Evolutionary conservation across 2,888 invertebrate genomes (phyloP), one percentile per base, ranked within the genome.

Genomic region (Nemapogon koenigi): DNA sequence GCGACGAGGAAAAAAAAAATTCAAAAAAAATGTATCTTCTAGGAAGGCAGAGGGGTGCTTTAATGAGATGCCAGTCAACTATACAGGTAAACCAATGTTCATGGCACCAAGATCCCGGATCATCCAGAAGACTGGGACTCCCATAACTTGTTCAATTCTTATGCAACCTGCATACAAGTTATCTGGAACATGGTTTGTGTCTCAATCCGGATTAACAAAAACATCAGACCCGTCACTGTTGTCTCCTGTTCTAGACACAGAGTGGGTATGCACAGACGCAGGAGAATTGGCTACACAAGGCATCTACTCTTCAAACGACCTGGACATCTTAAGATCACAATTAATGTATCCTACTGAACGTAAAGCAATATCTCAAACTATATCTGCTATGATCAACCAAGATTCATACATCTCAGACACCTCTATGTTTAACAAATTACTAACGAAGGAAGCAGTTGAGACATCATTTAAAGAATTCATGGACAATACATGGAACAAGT

Each of bases 101-200:
- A 33, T 33, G 33, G 4, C 17, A 16, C 33, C 33, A 11, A 3
- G 33, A 10, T 18, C 33, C 3, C 3, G 18, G 7, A 33, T 33
- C 6, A 4, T 33, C 16, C 33, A 33, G 18, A 33, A 33, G 33
- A 33, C 33, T 4, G 33, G 33, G 3, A 33, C 33, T 4, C 33
- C 33, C 4, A 14, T 33, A 17, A 17, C 18, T 16, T 33, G 33
- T 19, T 18, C 33, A 3, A 6, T 19, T 16, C 3, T 33, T 3
- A 16, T 33, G 19, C 49, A 49, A 47, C 43, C 49, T 42, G 46
- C 43, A 41, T 45, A 46, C 42, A 36, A 16, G 36, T 18, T 40
- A 11, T 32, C 39, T 11, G 39, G 26, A 2, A 4, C 33, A 2
- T 15, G 31, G 39, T 31, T 31, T 25, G 10, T 33, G 26, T 15